A percentile compares a stretch with the other conserved stretches of the same genome.
phyloP scores from a whole-genome alignment of 2,888 invertebrate species.

The Geotrupes spiniger region DNA sequence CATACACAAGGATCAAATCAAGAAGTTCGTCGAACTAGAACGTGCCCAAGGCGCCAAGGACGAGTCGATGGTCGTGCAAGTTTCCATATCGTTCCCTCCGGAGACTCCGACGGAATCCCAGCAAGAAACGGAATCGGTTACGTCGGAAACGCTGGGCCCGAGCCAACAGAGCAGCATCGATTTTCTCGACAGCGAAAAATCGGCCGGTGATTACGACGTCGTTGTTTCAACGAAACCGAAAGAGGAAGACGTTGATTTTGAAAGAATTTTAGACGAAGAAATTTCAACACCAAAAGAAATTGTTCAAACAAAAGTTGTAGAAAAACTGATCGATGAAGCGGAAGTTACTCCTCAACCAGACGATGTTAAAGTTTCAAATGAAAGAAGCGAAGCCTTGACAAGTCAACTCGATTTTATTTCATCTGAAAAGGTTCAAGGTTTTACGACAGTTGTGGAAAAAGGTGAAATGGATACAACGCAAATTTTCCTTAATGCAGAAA shows the following conservation, averaged over 20 bases:
- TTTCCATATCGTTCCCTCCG: slow-evolving; percentile 29
- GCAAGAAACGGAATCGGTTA: slow-evolving; percentile 17
- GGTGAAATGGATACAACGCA: too few relatives aligned
- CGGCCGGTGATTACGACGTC: too few relatives aligned
- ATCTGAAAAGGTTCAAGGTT: too few relatives aligned
- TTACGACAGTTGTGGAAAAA: too few relatives aligned
- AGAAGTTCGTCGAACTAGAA: slow-evolving; percentile 25
- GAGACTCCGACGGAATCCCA: slow-evolving; percentile 25
- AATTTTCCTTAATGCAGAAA: too few relatives aligned
- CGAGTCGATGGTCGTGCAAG: slow-evolving; percentile 29
- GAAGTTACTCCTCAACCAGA: too few relatives aligned
- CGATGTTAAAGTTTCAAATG: background rate
- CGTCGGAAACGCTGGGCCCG: background rate
- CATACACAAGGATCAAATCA: slow-evolving; percentile 35
- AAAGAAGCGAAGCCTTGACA: background rate
- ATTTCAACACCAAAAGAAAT: too few relatives aligned
- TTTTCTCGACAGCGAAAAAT: slow-evolving; percentile 19
- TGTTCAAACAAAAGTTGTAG: background rate
- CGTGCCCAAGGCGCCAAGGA: too few relatives aligned
- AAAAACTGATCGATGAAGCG: background rate
- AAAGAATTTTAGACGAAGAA: background rate
- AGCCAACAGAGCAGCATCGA: too few relatives aligned
- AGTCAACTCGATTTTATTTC: background rate
- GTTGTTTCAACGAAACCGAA: too few relatives aligned
- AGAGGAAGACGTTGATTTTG: too few relatives aligned